These are phyloP conservation scores for Liposcelis brunnea DNA, from an alignment of 2,888 invertebrate genomes.

Conservation along the genomic window DNA sequence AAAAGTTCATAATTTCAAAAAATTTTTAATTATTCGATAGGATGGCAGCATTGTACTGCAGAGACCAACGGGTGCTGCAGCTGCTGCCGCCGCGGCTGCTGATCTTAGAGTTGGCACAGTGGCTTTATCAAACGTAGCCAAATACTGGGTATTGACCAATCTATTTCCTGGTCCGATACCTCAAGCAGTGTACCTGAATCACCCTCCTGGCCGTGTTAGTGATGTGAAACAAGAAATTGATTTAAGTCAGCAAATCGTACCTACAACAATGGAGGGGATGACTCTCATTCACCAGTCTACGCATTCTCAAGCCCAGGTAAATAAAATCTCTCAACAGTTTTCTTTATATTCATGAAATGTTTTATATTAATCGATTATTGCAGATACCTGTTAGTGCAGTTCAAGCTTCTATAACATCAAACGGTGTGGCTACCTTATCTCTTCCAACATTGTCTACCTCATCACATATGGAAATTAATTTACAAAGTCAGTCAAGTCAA, in stretches of 20 bases:
- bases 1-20: no score
- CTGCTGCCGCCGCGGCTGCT: constrained; percentile 15
- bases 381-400: constrained; percentile 15
- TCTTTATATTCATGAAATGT: no score
- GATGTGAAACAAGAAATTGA: constrained; percentile 40
- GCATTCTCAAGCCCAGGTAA: constrained; percentile 6
- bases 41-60: no score
- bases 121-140: constrained; percentile 57
- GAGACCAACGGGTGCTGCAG: no score
- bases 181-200: constrained; percentile 52
- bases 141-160: constrained; percentile 72
- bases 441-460: constrained; percentile 13
- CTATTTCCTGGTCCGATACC: constrained; percentile 58
- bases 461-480: constrained; percentile 8
- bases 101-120: constrained; percentile 34
- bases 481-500: neutral
- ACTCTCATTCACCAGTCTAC: constrained; percentile 6
- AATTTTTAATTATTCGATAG: no score
- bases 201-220: constrained; percentile 37
- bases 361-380: no score
- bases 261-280: constrained; percentile 4
- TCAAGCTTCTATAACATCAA: neutral
- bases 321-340: no score
- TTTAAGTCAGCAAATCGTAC: constrained; percentile 24
- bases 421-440: constrained; percentile 14